phyloP scores from a whole-genome alignment of 2,113 vertebrate species.

The Acrocephalus arundinaceus region DNA sequence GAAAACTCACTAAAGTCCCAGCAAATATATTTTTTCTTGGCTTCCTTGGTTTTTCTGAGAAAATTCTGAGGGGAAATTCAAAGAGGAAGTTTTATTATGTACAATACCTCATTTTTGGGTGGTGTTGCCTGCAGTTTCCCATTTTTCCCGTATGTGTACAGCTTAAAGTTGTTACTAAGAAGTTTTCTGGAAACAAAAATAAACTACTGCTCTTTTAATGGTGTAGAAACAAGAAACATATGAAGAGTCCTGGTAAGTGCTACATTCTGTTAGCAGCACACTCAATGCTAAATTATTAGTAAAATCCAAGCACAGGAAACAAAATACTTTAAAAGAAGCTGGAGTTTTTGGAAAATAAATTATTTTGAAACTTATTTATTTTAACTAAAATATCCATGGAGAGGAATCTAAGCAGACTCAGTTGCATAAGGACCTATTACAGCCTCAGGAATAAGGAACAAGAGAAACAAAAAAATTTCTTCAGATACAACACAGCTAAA shows the following conservation, averaged over 20 bases:
- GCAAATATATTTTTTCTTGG: not conserved
- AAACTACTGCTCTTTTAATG: not conserved
- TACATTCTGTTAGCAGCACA: not conserved
- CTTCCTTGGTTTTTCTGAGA: not conserved
- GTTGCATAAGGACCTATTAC: not conserved
- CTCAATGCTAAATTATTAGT: not conserved
- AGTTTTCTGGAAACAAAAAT: conserved; percentile 66
- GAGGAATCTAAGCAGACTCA: not conserved
- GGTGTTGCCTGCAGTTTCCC: conserved; percentile 42
- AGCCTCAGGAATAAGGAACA: not conserved
- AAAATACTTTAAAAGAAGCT: not conserved
- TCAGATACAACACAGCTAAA: not conserved
- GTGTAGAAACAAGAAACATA: not conserved
- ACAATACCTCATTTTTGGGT: conserved; percentile 44
- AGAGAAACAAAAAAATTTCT: not conserved
- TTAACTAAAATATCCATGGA: not conserved
- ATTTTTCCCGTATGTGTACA: conserved; percentile 59
- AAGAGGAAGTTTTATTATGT: not conserved
- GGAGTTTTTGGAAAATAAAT: not conserved
- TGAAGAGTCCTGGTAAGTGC: not conserved
- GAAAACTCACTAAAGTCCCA: not conserved
- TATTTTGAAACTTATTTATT: not conserved
- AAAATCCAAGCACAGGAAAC: not conserved
- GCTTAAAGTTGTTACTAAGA: conserved; percentile 56
- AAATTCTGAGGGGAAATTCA: not conserved